A percentile compares a stretch with the other conserved stretches of the same genome.
phyloP scores from a whole-genome alignment of 2,113 vertebrate species.

The Sciurus niger region DNA sequence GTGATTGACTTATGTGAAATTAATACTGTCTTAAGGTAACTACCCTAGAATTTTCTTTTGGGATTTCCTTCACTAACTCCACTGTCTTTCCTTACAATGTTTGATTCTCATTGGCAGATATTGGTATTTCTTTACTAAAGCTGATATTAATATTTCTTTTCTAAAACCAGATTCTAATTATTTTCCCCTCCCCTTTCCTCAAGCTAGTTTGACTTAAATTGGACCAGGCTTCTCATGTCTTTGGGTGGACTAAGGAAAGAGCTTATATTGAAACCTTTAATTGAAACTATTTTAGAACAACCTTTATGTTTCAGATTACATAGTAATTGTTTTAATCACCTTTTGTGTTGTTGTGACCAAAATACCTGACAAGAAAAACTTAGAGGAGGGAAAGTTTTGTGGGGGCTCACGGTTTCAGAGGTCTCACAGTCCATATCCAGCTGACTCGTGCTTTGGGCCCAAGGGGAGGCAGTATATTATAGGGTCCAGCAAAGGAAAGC shows the following conservation, averaged over 20 bases:
- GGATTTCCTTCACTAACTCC: constrained; percentile 14
- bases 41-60: constrained; percentile 9
- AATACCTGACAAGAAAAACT: no score
- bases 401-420: no score
- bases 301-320: constrained; percentile 17
- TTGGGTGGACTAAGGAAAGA: neutral
- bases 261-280: constrained; percentile 34
- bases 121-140: neutral
- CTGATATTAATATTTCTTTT: neutral
- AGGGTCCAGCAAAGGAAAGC: no score
- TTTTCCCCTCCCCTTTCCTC: neutral
- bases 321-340: neutral
- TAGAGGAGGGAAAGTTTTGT: no score
- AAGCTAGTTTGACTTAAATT: neutral
- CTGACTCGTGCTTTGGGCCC: no score
- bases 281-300: neutral
- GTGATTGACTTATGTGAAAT: constrained; percentile 4
- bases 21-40: constrained; percentile 8
- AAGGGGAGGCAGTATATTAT: no score
- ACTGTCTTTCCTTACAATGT: neutral
- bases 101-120: neutral
- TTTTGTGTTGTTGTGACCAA: no score
- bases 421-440: no score
- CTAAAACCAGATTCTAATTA: neutral
- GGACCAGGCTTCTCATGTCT: neutral